A percentile compares a stretch with the other conserved stretches of the same genome.
Evolutionary conservation across 1,140 invertebrate genomes (phyloP).

Genomic region (Laodelphax striatellus): DNA sequence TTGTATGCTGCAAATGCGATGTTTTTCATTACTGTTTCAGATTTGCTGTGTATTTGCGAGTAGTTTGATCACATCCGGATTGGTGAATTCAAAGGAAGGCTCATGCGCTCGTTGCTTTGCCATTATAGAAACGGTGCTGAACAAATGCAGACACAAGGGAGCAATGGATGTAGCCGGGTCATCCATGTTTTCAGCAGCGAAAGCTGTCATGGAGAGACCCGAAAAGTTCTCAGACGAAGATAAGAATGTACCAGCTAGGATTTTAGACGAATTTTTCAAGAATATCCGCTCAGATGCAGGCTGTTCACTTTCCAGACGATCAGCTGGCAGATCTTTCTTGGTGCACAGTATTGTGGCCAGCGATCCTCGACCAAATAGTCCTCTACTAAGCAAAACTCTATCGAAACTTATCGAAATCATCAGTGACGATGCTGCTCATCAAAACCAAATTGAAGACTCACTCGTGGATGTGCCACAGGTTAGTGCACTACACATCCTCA

Average conservation of each 20-base stretch:
- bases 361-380: slow-evolving; percentile 36
- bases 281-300: slow-evolving; percentile 6
- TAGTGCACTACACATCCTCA: too few species aligned
- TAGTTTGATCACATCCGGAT: slow-evolving; percentile 29
- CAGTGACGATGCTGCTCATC: too few species aligned
- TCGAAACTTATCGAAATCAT: too few species aligned
- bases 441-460: too few species aligned
- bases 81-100: slow-evolving; percentile 26
- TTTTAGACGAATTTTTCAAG: slow-evolving; percentile 5
- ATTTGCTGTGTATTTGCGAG: slow-evolving; percentile 39
- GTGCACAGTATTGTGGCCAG: slow-evolving; percentile 56
- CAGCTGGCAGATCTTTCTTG: slow-evolving; percentile 65
- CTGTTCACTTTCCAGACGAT: slow-evolving; percentile 40
- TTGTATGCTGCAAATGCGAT: too few species aligned
- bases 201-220: neutral
- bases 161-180: slow-evolving; percentile 60
- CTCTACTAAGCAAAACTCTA: too few species aligned
- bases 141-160: slow-evolving; percentile 65
- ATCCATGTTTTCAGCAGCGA: slow-evolving; percentile 39
- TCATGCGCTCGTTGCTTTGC: slow-evolving; percentile 32
- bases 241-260: neutral
- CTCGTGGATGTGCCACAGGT: too few species aligned
- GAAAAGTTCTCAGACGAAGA: neutral
- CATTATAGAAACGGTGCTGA: slow-evolving; percentile 49
- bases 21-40: slow-evolving; percentile 32